Evolutionary conservation across 1,140 invertebrate genomes (phyloP).

Genomic region (Euwallacea similis): DNA sequence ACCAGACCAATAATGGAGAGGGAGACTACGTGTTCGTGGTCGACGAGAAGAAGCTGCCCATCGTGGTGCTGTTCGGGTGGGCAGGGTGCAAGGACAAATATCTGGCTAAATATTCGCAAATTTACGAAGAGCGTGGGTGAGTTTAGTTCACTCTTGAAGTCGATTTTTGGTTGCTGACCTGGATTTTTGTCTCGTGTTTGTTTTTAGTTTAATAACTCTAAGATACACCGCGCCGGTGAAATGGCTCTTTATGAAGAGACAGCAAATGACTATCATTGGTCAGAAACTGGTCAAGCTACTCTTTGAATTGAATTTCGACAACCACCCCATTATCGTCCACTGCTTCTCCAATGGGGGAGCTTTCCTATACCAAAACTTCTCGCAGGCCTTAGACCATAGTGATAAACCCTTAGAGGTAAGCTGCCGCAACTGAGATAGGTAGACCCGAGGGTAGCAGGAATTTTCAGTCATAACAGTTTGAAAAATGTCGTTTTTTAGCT

Average conservation of each 20-base stretch:
- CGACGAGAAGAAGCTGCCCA: slow-evolving; percentile 64
- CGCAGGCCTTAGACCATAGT: slow-evolving; percentile 59
- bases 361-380: slow-evolving; percentile 68
- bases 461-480: not conserved
- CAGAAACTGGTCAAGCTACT: slow-evolving; percentile 69
- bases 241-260: slow-evolving; percentile 65
- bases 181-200: not conserved
- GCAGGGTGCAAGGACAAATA: slow-evolving; percentile 76
- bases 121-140: slow-evolving; percentile 76
- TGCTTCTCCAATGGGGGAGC: slow-evolving; percentile 81
- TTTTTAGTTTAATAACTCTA: slow-evolving; percentile 69
- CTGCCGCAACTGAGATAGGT: too few relatives aligned
- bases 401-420: slow-evolving; percentile 56
- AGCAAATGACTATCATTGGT: slow-evolving; percentile 64
- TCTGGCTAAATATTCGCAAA: slow-evolving; percentile 75
- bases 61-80: slow-evolving; percentile 78
- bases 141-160: slow-evolving; percentile 30
- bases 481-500: slow-evolving; percentile 55
- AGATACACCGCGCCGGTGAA: slow-evolving; percentile 72
- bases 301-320: slow-evolving; percentile 66
- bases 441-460: too few relatives aligned
- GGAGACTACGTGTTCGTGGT: slow-evolving; percentile 61
- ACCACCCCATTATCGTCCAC: slow-evolving; percentile 76
- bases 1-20: slow-evolving; percentile 49
- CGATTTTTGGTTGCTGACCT: not conserved